Evolutionary conservation across 2,888 invertebrate genomes (phyloP).

Genomic region (Halictus quadricinctus): DNA sequence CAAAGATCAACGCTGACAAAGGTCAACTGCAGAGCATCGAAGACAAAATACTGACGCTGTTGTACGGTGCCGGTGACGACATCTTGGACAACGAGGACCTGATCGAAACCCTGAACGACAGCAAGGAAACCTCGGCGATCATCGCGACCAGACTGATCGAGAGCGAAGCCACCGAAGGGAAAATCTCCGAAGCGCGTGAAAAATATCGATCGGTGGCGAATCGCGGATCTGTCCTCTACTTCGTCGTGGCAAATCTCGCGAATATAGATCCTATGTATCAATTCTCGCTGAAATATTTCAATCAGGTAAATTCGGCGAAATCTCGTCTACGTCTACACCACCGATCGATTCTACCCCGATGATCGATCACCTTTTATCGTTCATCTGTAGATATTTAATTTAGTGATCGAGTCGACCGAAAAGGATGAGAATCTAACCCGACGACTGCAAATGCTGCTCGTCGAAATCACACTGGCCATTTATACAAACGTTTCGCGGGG

Average conservation of each 20-base stretch:
- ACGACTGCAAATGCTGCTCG: conserved; percentile 88
- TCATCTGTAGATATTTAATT: conserved; percentile 87
- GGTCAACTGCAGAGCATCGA: conserved; percentile 92
- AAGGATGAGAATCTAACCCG: conserved; percentile 86
- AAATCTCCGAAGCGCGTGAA: conserved; percentile 92
- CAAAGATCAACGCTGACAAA: conserved; percentile 93
- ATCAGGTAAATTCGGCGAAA: conserved; percentile 82
- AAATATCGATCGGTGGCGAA: conserved; percentile 93
- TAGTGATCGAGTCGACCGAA: conserved; percentile 90
- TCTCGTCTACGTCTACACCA: background rate
- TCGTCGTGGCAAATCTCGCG: conserved; percentile 93
- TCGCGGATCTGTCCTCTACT: conserved; percentile 94
- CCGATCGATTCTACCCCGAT: background rate
- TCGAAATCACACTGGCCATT: conserved; percentile 91
- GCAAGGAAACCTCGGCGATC: conserved; percentile 95
- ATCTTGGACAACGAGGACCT: conserved; percentile 97
- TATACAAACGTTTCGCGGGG: conserved; percentile 95
- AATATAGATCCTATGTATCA: conserved; percentile 98
- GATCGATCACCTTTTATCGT: background rate
- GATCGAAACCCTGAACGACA: conserved; percentile 94
- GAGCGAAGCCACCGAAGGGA: conserved; percentile 93
- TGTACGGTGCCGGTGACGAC: conserved; percentile 93
- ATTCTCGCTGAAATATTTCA: conserved; percentile 95
- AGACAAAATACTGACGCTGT: conserved; percentile 92
- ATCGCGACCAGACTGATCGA: conserved; percentile 94